Evolutionary conservation across 2,888 invertebrate species (phyloP).

Genomic region (Apotomis turbidana): DNA sequence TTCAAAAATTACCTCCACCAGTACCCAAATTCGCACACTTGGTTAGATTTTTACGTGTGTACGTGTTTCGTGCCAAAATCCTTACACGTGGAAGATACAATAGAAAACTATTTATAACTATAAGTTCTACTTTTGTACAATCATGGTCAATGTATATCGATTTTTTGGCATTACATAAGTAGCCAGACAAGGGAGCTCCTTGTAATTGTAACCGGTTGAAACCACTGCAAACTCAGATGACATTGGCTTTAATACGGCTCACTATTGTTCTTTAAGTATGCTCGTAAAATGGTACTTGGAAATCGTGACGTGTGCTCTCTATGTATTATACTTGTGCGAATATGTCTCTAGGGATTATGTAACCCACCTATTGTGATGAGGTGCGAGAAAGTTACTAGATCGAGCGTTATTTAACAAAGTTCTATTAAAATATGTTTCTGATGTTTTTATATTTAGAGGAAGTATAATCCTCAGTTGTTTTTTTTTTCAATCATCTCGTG

Average conservation of each 20-base stretch:
- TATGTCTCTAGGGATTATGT: slow-evolving; percentile 19
- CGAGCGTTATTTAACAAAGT: not conserved
- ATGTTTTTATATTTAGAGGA: not conserved
- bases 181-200: slow-evolving; percentile 47
- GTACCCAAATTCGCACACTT: too few relatives aligned
- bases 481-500: too few relatives aligned
- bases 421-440: not conserved
- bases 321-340: slow-evolving; percentile 17
- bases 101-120: not conserved
- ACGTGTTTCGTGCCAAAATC: too few relatives aligned
- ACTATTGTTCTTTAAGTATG: slow-evolving; percentile 42
- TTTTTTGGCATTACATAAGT: slow-evolving; percentile 61
- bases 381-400: slow-evolving; percentile 11
- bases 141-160: slow-evolving; percentile 50
- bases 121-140: not conserved
- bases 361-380: slow-evolving; percentile 14
- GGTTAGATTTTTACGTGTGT: too few relatives aligned
- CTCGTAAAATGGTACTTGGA: slow-evolving; percentile 30
- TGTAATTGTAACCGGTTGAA: slow-evolving; percentile 49
- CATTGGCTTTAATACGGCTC: slow-evolving; percentile 45
- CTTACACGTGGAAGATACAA: not conserved
- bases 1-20: too few relatives aligned
- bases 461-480: too few relatives aligned
- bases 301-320: slow-evolving; percentile 19
- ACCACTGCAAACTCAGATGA: slow-evolving; percentile 43